A percentile compares a stretch with the other conserved stretches of the same genome.
These are phyloP conservation scores for Cricetomys ansorgei DNA, from an alignment of 2,113 vertebrate genomes.

Conservation along the genomic window DNA sequence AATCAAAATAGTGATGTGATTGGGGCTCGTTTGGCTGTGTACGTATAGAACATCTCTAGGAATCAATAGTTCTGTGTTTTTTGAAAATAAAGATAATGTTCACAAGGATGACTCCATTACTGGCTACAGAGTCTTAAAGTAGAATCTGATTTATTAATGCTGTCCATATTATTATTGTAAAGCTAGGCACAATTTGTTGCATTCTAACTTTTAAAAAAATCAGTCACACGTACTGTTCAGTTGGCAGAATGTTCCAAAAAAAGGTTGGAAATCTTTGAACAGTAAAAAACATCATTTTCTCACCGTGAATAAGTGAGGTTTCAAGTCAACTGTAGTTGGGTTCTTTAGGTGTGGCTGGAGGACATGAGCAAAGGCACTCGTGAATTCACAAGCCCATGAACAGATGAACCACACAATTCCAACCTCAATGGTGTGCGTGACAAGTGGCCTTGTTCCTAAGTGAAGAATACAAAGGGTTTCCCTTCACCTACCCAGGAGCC, in stretches of 20 bases:
- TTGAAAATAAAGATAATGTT: background rate
- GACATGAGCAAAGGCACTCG: background rate
- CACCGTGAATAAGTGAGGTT: background rate
- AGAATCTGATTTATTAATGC: background rate
- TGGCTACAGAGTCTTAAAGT: background rate
- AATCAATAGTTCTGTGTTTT: background rate
- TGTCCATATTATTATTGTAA: background rate
- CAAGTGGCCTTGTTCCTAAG: background rate
- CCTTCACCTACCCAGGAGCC: conserved; percentile 92
- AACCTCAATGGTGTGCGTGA: background rate
- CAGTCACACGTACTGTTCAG: background rate
- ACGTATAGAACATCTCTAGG: background rate
- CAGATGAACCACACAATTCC: background rate
- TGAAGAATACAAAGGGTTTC: background rate
- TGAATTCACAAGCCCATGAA: background rate
- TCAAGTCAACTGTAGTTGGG: background rate
- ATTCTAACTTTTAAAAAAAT: background rate
- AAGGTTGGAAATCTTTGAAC: background rate
- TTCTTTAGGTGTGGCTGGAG: background rate
- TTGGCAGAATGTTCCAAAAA: background rate
- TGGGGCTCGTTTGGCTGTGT: background rate
- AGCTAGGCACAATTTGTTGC: background rate
- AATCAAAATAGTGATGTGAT: background rate
- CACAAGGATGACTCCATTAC: background rate
- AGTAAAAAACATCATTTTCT: no score